Percentiles rank a stretch among this genome's conserved stretches.
phyloP scores from a whole-genome alignment of 37 sponge, comb jelly and placozoan genomes.

The Axinella damicornis region DNA sequence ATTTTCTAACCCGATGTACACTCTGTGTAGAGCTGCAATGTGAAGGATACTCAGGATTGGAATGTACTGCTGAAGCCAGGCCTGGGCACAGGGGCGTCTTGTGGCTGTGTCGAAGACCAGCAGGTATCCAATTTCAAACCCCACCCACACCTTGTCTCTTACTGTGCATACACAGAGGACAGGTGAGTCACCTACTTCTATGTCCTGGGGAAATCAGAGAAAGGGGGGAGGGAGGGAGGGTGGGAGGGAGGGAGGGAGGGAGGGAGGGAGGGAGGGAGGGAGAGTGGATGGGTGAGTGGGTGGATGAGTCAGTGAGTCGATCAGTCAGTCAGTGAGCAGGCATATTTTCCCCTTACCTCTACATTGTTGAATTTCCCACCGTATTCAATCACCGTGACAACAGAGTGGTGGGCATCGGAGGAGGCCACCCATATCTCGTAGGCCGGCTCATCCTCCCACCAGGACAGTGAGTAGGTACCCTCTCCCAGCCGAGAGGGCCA shows the following conservation, averaged over 20 bases:
- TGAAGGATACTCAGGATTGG: conserved; percentile 52
- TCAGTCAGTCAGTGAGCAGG: no score
- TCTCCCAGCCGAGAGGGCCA: neutral
- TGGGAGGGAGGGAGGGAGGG: neutral
- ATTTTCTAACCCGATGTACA: conserved; percentile 62
- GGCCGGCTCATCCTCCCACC: conserved; percentile 25
- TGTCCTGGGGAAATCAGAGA: conserved; percentile 42
- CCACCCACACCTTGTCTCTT: conserved; percentile 78
- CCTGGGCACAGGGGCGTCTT: conserved; percentile 44
- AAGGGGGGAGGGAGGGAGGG: neutral
- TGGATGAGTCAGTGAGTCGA: neutral
- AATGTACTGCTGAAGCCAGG: conserved; percentile 35
- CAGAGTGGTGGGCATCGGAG: conserved; percentile 30
- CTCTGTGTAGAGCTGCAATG: conserved; percentile 28
- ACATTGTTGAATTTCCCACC: conserved; percentile 47
- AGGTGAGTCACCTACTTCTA: conserved; percentile 71
- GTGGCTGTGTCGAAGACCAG: conserved; percentile 63
- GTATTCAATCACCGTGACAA: conserved; percentile 60
- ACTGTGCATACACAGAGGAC: conserved; percentile 57
- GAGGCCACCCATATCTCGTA: conserved; percentile 73
- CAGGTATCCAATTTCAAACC: conserved; percentile 81
- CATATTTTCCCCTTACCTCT: conserved; percentile 40
- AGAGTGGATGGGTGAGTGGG: neutral
- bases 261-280: neutral
- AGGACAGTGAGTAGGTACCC: neutral